phyloP scores from a whole-genome alignment of 2,888 invertebrate genomes.

The Eudasyphora cyanicolor region DNA sequence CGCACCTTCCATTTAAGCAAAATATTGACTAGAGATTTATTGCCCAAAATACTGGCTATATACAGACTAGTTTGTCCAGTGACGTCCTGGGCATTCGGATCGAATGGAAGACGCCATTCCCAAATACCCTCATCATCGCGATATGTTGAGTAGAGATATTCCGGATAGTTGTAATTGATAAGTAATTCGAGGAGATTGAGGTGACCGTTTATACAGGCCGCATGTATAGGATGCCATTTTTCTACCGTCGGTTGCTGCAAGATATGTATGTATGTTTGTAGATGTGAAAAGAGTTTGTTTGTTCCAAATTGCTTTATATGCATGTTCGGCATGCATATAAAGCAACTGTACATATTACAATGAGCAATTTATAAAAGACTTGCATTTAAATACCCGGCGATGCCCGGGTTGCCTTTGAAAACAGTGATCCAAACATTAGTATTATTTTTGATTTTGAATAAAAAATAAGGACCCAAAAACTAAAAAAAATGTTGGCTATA shows the following conservation, averaged over 20 bases:
- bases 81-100: conserved; percentile 94
- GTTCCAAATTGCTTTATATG: too few species aligned
- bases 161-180: conserved; percentile 91
- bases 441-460: too few species aligned
- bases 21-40: conserved; percentile 88
- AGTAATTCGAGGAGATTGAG: conserved; percentile 88
- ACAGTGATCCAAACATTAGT: too few species aligned
- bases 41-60: conserved; percentile 92
- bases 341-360: too few species aligned
- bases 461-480: too few species aligned
- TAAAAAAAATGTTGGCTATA: too few species aligned
- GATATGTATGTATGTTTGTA: too few species aligned
- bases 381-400: too few species aligned
- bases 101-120: conserved; percentile 94
- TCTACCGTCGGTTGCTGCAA: conserved; percentile 91
- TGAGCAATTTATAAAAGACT: too few species aligned
- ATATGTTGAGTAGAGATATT: conserved; percentile 84
- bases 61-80: conserved; percentile 95
- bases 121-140: conserved; percentile 87
- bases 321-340: too few species aligned
- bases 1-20: conserved; percentile 87
- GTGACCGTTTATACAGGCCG: conserved; percentile 94
- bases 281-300: too few species aligned
- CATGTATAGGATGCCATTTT: conserved; percentile 95
- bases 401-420: too few species aligned